Conservation (phyloP, 2,797 vertebrate genomes). For the Catharus ustulatus region DNA sequence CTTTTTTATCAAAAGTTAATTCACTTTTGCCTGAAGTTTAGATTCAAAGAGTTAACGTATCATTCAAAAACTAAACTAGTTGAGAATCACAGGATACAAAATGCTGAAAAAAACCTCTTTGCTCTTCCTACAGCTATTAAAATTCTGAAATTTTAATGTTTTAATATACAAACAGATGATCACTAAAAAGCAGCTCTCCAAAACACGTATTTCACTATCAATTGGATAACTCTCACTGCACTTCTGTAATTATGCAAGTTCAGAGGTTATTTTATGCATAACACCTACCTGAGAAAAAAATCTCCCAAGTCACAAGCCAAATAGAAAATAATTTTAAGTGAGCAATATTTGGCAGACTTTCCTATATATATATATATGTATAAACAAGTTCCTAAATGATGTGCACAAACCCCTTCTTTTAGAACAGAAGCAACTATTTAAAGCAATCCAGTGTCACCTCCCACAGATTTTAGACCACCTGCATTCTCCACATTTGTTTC, state of each 20-base stretch:
- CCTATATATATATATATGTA: background rate
- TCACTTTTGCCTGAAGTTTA: background rate
- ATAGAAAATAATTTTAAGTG: background rate
- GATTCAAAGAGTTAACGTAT: background rate
- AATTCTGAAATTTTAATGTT: background rate
- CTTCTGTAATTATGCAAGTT: background rate
- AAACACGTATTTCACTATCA: background rate
- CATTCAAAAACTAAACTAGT: background rate
- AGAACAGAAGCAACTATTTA: background rate
- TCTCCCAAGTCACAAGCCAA: background rate
- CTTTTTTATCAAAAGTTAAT: background rate
- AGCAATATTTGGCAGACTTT: background rate
- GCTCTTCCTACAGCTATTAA: background rate
- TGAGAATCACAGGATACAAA: background rate
- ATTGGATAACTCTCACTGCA: background rate
- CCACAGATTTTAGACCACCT: background rate
- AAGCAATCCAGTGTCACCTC: background rate
- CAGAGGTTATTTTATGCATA: background rate
- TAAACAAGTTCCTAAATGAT: background rate
- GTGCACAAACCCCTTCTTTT: background rate
- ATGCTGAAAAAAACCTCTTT: background rate
- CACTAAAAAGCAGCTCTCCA: background rate
- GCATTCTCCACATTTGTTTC: background rate
- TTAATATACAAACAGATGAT: background rate
- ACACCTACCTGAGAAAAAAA: background rate